These are phyloP conservation scores for Alligator sinensis DNA, from an alignment of 2,113 vertebrate species.

Conservation along the genomic window DNA sequence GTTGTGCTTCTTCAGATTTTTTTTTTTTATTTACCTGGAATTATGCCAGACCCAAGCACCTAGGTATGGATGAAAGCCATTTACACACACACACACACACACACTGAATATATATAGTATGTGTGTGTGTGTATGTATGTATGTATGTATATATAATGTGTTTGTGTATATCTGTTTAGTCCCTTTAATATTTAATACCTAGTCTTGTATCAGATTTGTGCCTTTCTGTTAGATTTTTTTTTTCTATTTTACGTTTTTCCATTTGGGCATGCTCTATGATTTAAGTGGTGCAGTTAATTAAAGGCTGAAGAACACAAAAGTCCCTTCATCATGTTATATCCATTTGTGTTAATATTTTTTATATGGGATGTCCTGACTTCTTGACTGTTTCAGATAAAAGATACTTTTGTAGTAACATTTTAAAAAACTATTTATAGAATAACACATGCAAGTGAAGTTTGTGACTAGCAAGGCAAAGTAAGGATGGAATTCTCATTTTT, in stretches of 20 bases:
- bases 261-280: not conserved
- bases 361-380: not conserved
- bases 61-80: not conserved
- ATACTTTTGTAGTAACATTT: not conserved
- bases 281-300: not conserved
- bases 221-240: not conserved
- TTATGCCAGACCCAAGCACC: fast-evolving
- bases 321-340: not conserved
- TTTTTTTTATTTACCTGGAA: not conserved
- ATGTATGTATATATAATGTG: too few species aligned
- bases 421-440: not conserved
- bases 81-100: too few species aligned
- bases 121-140: too few species aligned
- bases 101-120: too few species aligned
- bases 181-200: not conserved
- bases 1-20: not conserved
- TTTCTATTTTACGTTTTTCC: not conserved
- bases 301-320: not conserved
- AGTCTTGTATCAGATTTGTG: not conserved
- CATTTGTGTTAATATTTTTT: too few species aligned
- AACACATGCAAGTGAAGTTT: not conserved
- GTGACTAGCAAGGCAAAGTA: not conserved
- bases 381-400: not conserved
- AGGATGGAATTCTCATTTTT: not conserved
- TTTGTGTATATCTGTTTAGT: too few species aligned